Evolutionary conservation across 1,140 invertebrate genomes (phyloP), one percentile per base, ranked within the genome.

Genomic region (Drosophila sulfurigaster): DNA sequence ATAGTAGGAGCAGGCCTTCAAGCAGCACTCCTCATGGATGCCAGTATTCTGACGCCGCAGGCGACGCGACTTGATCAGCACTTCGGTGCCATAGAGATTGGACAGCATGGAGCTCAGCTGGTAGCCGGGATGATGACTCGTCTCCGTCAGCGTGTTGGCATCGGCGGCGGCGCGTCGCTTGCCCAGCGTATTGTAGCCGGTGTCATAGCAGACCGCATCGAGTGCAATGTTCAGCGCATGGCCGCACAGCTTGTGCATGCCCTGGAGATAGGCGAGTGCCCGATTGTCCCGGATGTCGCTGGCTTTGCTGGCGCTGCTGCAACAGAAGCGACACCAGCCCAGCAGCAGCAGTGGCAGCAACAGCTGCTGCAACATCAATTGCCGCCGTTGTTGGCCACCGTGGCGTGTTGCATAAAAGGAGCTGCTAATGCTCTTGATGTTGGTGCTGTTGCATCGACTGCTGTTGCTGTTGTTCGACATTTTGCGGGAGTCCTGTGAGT

Each of bases 201-300:
- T 62, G 32, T 35, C 54, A 49, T 65, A 60, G 28, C 88, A 91
- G 35, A 79, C 81, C 52, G 62, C 6, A 6, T 88, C 83, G 72
- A 91, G 63, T 64, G 88, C 83, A 48, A 79, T 68, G 49, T 79
- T 77, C 20, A 91, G 70, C 0, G 57, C 64, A 1, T 69, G 16
- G 35, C 88, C 88, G 41, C 88, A 91, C 20, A 91, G 64, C 38
- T 85, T 91, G 62, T 91, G 87, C 48, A 38, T 63, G 56, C 88
- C 82, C 43, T 48, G 30, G 4, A 13, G 41, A 43, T 43, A 43
- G 41, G n/a, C 41, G 11, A 43, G 41, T 11, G 41, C 41, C 1
- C 41, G 41, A 43, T 43, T 43, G 41, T 41, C 38, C 0, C 38
- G 38, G 38, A 3, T 41, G 0, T 43, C 41, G 25, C 15, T 28